Evolutionary conservation across 92 coral and sea anemone species (phyloP), one percentile per base, ranked within the genome.

Genomic region (Umimayanthus chanpuru): DNA sequence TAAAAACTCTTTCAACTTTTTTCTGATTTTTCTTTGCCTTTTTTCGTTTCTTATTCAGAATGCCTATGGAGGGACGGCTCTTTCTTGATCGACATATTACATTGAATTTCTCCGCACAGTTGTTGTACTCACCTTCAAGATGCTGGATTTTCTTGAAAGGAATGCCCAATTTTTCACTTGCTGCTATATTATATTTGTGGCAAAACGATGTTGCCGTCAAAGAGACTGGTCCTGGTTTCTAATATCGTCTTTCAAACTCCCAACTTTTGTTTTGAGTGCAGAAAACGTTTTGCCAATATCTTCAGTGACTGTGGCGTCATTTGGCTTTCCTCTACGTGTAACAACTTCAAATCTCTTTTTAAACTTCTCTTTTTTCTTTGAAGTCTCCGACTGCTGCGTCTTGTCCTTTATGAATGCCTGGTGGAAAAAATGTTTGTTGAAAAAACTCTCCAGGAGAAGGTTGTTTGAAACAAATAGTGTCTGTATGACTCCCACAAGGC

Each of bases 321-420:
- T 92, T 28, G 92, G 87, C 75, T 92, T 74, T 68, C 36, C 36
- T 32, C 36, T 32, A 32, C 36, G 36, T 2, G 70, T 73, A 39
- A 90, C 81, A 73, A 86, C 81, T 43, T 82, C 80, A 40, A 90
- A 90, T 20, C 86, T 56, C 53, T 87, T 90, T 64, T 73, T 85
- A 73, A 86, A 41, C 29, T 87, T 92, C 36, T 87, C 85, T 81
- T 83, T 88, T 81, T 56, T 30, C 80, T 92, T 90, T 81, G 68
- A 82, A n/a, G 76, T 73, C 50, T 88, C 90, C 91, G 91, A 90
- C 80, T 80, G 91, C 87, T 88, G 73, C 38, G 72, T 26, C 91
- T 88, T 92, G 73, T 85, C 93, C 85, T 90, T 77, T 32, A 90
- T 61, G 65, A 92, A 92, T 65, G 71, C 53, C 85, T 85, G 81